Evolutionary conservation across 92 coral and sea anemone genomes (phyloP), one percentile per base, ranked within the genome.

Genomic region (Epizoanthus rinbou): DNA sequence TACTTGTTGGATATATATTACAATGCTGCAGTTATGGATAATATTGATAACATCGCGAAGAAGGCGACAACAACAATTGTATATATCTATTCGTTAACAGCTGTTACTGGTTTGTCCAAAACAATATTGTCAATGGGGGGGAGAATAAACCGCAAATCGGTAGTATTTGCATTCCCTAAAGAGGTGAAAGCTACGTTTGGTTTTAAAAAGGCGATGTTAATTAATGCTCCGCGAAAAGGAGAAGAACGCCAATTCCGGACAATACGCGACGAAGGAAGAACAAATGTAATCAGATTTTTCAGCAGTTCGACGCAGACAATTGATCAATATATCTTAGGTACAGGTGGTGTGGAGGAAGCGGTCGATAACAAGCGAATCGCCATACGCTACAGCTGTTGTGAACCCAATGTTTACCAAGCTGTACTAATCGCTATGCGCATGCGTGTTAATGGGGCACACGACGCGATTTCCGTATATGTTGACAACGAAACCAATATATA

Each of bases 271-370:
- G 65, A 59, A 59, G 65, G 65, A 59, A 59, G 65, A 59, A 59
- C 65, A 59, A 59, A 59, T 59, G 65, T 59, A 59, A 59, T 59
- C 65, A 59, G 65, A 59, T 59, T 59, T 59, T 59, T 59, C 65
- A 59, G 65, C 65, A 59, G 65, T 59, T 59, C 65, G 65, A 59
- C 65, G 65, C 65, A 59, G 65, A 59, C 65, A 59, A 59, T 59
- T 59, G 65, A 59, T 59, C 65, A 59, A 59, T 59, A 59, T 59
- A 59, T 59, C 65, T 59, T 59, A 59, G 65, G 65, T 59, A 59
- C 65, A 59, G 65, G 65, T 59, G 65, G 65, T 59, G 65, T 59
- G 65, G 65, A 59, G 65, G 65, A 59, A 59, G 65, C 65, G 65
- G 65, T 59, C 65, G 65, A 59, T 59, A 59, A 59, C 65, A 59